phyloP scores from a whole-genome alignment of 2,113 vertebrate species.

The Australoheros scitulus region DNA sequence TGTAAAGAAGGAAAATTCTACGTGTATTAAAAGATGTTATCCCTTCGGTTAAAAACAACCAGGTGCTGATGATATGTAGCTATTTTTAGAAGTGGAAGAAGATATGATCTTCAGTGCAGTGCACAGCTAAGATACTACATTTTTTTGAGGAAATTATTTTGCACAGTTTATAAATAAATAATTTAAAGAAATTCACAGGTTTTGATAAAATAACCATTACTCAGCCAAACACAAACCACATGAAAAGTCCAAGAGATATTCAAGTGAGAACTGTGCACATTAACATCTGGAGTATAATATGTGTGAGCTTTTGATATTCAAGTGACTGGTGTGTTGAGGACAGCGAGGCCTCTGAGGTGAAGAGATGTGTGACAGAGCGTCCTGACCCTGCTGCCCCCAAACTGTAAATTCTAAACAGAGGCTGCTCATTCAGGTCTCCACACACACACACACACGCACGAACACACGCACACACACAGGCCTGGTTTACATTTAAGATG shows the following conservation, averaged over 20 bases:
- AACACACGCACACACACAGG: too few species aligned
- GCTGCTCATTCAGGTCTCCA: not conserved
- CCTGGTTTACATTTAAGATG: conserved; percentile 26
- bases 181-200: not conserved
- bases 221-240: not conserved
- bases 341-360: conserved; percentile 16
- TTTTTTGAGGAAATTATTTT: not conserved
- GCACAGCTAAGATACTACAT: not conserved
- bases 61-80: not conserved
- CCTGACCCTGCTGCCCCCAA: not conserved
- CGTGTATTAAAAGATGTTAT: not conserved
- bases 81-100: not conserved
- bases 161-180: not conserved
- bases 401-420: conserved; percentile 20
- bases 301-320: conserved; percentile 10
- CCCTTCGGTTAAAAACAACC: too few species aligned
- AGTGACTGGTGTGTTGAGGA: not conserved
- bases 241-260: not conserved
- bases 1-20: not conserved
- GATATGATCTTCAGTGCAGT: not conserved
- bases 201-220: not conserved
- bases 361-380: not conserved
- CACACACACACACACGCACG: too few species aligned
- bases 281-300: not conserved
- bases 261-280: not conserved